Evolutionary conservation across 2,888 invertebrate species (phyloP).

Genomic region (Ormyrus pomaceus): DNA sequence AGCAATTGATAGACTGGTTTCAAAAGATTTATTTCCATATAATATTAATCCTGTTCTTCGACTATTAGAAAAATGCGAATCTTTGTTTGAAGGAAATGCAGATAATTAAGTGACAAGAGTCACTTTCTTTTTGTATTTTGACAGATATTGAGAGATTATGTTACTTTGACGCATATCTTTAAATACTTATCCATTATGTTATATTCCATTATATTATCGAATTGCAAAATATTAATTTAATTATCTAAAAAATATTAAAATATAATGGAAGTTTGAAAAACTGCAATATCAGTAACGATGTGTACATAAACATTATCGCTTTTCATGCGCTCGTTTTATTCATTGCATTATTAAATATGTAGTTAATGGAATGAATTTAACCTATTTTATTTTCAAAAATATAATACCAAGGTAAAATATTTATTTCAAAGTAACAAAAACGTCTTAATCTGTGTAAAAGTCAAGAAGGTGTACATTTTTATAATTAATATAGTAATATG

Average conservation of each 20-base stretch:
- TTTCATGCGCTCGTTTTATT: no score
- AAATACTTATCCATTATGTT: constrained; percentile 7
- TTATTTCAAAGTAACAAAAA: constrained; percentile 34
- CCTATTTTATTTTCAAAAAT: not conserved
- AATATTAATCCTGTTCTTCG: constrained; percentile 92
- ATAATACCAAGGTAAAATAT: not conserved
- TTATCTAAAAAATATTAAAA: not conserved
- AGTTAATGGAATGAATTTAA: not conserved
- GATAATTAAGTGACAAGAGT: constrained; percentile 79
- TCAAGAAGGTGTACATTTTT: constrained; percentile 50
- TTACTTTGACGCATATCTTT: constrained; percentile 39
- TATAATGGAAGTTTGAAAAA: not conserved
- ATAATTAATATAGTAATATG: constrained; percentile 51
- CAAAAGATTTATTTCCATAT: constrained; percentile 90
- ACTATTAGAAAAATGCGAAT: constrained; percentile 89
- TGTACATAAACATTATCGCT: no score
- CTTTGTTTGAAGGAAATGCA: constrained; percentile 89
- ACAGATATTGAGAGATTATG: constrained; percentile 2
- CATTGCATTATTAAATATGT: not conserved
- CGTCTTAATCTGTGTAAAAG: constrained; percentile 29
- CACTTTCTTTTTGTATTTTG: constrained; percentile 22
- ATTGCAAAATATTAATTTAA: not conserved
- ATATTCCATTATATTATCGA: no score
- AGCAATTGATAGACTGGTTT: constrained; percentile 89
- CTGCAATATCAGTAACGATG: not conserved